Evolutionary conservation across 64 coral and sea anemone species (phyloP).

Genomic region (Hydrozoanthus tunicans): DNA sequence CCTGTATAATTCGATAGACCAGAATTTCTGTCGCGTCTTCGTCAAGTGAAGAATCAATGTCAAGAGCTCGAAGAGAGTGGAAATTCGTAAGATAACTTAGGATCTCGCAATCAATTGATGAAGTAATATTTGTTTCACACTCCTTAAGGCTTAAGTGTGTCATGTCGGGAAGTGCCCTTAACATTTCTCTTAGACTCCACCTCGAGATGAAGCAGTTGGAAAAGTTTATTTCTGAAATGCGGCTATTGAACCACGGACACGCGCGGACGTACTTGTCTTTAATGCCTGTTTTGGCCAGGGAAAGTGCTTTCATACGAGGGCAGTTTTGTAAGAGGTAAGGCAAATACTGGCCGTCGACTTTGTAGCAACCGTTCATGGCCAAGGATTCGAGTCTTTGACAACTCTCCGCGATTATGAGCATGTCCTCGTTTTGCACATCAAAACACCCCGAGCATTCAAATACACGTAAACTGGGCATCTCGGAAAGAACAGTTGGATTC

Average conservation of each 20-base stretch:
- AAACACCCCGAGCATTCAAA: constrained; percentile 53
- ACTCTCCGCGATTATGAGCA: constrained; percentile 25
- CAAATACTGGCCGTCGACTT: constrained; percentile 1
- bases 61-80: constrained; percentile 24
- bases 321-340: constrained; percentile 23
- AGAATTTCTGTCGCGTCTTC: not conserved
- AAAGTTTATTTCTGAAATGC: constrained; percentile 47
- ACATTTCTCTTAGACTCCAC: not conserved
- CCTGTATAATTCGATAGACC: not conserved
- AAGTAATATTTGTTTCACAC: not conserved
- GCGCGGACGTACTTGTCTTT: not conserved
- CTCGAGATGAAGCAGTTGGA: constrained; percentile 18
- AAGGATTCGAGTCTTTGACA: constrained; percentile 27
- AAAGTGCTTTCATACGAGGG: constrained; percentile 1
- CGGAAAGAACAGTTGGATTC: constrained; percentile 34
- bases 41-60: constrained; percentile 7
- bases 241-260: constrained; percentile 13
- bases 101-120: not conserved
- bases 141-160: constrained; percentile 13
- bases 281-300: constrained; percentile 29
- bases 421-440: constrained; percentile 30
- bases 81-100: not conserved
- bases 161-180: constrained; percentile 27
- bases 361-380: constrained; percentile 49
- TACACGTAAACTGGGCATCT: constrained; percentile 29